Evolutionary conservation across 2,113 vertebrate species (phyloP), one percentile per base, ranked within the genome.

Genomic region (Phycodurus eques): DNA sequence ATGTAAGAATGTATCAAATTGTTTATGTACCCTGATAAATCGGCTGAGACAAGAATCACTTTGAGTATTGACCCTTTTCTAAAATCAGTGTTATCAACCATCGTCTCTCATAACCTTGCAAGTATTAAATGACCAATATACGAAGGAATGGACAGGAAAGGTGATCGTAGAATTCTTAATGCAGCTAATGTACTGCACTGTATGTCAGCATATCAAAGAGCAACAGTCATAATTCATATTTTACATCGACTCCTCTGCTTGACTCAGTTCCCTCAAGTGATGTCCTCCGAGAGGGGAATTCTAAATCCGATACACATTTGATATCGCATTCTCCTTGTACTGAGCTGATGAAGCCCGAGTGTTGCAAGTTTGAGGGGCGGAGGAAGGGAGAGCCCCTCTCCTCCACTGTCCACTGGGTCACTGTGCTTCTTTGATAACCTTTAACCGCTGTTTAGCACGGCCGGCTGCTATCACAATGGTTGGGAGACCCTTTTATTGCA

Each of bases 381-480:
- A 70, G 53, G 67, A 59, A 71, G 54, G 63, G 14, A 35, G 57
- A 67, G 59, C 67, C 42, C 47, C 47, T 80, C 69, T 22, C 35
- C 67, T 8, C 47, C 27, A 1, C 70, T 75, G 47, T 70, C 75
- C 66, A 43, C 70, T 39, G 76, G 64, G 72, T 70, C 65, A 46
- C 69, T 78, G 42, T 74, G 39, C 46, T 64, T 20, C 35, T 60
- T 76, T 80, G 82, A 85, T 84, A 76, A 74, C 70, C 67, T 83
- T 61, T 88, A 85, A 88, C 82, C 76, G 77, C 68, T 83, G 77
- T 75, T 87, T 79, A 70, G 78, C 57, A 12, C 67, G 75, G 69
- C 61, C 56, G 73, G 66, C 74, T 62, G 72, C 75, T 71, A 70
- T 80, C 73, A 74, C 76, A 72, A 72, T 15, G 53, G 19, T 53